phyloP scores from a whole-genome alignment of 2,113 vertebrate genomes.

The Plecotus auritus region DNA sequence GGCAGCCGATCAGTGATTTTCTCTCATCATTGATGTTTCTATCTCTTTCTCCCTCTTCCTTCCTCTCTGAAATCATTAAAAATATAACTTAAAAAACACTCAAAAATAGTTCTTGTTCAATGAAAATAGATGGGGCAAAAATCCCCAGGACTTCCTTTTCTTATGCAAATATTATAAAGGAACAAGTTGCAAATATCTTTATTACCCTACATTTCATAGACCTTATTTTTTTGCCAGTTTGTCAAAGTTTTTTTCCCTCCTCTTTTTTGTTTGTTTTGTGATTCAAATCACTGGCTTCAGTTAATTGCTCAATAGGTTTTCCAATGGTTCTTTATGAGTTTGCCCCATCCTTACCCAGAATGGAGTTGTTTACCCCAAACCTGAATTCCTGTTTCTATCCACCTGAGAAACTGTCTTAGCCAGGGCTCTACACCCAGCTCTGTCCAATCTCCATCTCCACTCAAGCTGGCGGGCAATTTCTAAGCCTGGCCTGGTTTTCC shows the following conservation, averaged over 20 bases:
- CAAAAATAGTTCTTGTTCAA: slow-evolving; percentile 65
- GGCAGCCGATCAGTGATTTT: too few relatives aligned
- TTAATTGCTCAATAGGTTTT: not conserved
- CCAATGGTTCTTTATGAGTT: not conserved
- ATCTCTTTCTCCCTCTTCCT: too few relatives aligned
- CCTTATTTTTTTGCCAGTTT: not conserved
- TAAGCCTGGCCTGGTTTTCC: not conserved
- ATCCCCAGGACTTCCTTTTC: slow-evolving; percentile 74
- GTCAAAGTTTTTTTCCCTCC: not conserved
- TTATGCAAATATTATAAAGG: slow-evolving; percentile 74
- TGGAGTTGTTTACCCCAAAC: not conserved
- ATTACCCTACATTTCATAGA: not conserved
- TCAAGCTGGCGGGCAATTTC: not conserved
- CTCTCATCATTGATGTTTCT: too few relatives aligned
- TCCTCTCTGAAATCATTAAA: too few relatives aligned
- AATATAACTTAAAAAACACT: too few relatives aligned
- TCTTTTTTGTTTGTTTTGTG: not conserved
- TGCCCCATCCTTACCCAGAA: not conserved
- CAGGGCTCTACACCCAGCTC: not conserved
- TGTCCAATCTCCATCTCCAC: not conserved
- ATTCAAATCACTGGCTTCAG: slow-evolving; percentile 28
- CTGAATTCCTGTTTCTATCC: not conserved
- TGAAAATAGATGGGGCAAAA: slow-evolving; percentile 77
- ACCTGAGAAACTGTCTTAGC: not conserved
- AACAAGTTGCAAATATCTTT: slow-evolving; percentile 38